These are phyloP conservation scores for Eustalomyia histrio DNA, from an alignment of 2,888 invertebrate genomes.

Conservation along the genomic window DNA sequence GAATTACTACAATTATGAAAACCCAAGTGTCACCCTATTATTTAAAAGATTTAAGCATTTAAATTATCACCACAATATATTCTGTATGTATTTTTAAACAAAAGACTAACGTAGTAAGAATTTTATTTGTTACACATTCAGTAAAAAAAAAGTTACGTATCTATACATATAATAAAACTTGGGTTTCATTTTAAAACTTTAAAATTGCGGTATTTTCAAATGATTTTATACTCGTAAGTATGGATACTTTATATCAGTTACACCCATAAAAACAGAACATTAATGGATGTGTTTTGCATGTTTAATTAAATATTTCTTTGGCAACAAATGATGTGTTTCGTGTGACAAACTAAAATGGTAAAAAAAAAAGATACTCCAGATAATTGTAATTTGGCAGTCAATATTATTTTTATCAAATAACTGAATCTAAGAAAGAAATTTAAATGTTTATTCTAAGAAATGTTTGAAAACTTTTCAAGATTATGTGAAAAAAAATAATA, in stretches of 20 bases:
- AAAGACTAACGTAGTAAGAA: constrained; percentile 21
- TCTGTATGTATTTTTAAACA: background rate
- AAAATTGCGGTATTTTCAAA: constrained; percentile 17
- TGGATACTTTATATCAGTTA: constrained; percentile 39
- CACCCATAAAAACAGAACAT: constrained; percentile 60
- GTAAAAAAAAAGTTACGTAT: background rate
- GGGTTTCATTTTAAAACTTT: background rate
- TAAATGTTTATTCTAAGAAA: too few species aligned
- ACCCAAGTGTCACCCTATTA: too few species aligned
- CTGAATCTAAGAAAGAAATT: too few species aligned
- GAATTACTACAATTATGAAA: too few species aligned
- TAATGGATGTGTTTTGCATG: constrained; percentile 63
- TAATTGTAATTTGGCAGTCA: background rate
- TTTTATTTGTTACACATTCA: constrained; percentile 48
- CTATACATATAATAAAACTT: background rate
- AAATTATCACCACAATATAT: constrained; percentile 13
- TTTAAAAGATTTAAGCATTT: constrained; percentile 4
- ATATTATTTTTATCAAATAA: background rate
- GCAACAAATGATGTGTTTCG: background rate
- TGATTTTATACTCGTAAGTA: constrained; percentile 24
- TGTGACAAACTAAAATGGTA: background rate
- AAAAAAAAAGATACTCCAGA: background rate
- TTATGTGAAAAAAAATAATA: too few species aligned
- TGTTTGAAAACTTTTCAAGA: too few species aligned
- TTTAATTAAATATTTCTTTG: constrained; percentile 63